phyloP scores from a whole-genome alignment of 37 sponge, comb jelly and placozoan species.

The Theonella swinhoei region DNA sequence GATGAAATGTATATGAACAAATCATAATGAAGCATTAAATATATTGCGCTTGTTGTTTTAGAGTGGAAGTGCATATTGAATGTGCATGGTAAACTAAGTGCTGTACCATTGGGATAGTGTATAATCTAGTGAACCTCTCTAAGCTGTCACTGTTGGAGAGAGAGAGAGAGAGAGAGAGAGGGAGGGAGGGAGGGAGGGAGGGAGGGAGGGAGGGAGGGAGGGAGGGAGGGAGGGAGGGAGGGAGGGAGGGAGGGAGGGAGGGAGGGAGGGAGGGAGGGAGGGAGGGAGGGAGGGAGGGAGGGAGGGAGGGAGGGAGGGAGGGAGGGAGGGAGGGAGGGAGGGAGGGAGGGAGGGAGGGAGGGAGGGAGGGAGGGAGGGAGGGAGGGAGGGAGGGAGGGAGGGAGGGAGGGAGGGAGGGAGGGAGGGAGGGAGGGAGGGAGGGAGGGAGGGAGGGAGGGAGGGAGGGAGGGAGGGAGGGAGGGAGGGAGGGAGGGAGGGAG shows the following conservation, averaged over 20 bases:
- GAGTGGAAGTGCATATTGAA: no score
- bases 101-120: no score
- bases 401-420: not conserved
- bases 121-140: no score
- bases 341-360: not conserved
- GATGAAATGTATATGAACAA: no score
- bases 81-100: no score
- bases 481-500: not conserved
- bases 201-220: not conserved
- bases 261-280: not conserved
- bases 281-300: constrained; percentile 4
- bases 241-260: not conserved
- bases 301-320: constrained; percentile 7
- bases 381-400: constrained; percentile 5
- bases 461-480: not conserved
- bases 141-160: no score
- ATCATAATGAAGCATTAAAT: not conserved
- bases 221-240: not conserved
- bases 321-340: constrained; percentile 3
- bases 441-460: not conserved
- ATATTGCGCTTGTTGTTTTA: no score
- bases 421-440: not conserved
- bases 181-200: not conserved
- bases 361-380: not conserved
- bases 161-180: no score